Conservation (phyloP, 2,888 invertebrate genomes). For the Drosophila mulleri region DNA sequence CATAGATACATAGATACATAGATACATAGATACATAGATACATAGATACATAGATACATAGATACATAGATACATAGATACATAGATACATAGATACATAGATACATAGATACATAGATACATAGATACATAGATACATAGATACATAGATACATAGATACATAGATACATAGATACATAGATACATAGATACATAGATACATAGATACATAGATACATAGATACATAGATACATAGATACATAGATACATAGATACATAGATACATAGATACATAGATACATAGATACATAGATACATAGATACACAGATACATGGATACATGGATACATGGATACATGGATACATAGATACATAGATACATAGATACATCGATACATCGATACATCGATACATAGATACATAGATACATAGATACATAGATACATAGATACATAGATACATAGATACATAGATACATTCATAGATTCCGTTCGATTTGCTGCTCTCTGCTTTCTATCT, state of each 20-base stretch:
- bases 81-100: neutral
- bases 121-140: no score
- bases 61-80: no score
- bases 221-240: no score
- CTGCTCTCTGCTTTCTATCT: conserved; percentile 6
- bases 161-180: neutral
- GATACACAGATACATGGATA: no score
- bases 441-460: neutral
- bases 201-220: neutral
- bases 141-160: no score
- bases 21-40: neutral
- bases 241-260: no score
- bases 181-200: neutral
- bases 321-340: neutral
- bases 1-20: neutral
- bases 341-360: neutral
- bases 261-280: neutral
- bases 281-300: no score
- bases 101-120: neutral
- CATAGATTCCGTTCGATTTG: neutral
- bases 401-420: neutral
- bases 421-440: neutral
- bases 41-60: no score
- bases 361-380: neutral
- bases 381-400: neutral